A percentile compares a stretch with the other conserved stretches of the same genome.
Evolutionary conservation across 2,113 vertebrate species (phyloP).

Genomic region (Himantopus leucocephalus): DNA sequence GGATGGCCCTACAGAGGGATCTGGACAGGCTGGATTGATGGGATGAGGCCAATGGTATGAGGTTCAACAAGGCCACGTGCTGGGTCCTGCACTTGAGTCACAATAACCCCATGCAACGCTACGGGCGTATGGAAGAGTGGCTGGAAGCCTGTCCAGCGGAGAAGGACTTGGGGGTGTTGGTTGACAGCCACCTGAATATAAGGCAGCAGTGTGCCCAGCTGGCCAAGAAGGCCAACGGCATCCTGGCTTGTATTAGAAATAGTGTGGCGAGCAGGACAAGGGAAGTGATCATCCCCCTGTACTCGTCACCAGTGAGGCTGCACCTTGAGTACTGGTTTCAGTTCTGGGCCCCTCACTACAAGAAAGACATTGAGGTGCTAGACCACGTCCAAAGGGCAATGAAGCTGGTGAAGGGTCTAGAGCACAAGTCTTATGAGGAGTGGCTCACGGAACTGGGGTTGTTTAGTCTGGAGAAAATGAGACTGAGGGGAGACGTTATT

Average conservation of each 20-base stretch:
- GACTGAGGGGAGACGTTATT: not conserved
- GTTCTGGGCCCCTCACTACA: no score
- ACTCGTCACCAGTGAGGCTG: no score
- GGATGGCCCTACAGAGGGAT: not conserved
- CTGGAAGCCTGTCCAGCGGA: fast-evolving
- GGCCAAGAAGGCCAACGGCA: not conserved
- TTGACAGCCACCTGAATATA: fast-evolving
- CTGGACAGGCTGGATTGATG: not conserved
- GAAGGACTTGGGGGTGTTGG: not conserved
- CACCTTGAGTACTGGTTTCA: no score
- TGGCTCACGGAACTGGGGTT: fast-evolving
- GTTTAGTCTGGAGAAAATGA: not conserved
- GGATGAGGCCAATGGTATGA: fast-evolving
- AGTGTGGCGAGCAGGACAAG: not conserved
- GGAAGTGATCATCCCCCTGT: not conserved
- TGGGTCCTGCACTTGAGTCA: no score
- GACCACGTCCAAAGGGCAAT: not conserved
- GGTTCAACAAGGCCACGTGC: no score
- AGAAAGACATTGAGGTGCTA: not conserved
- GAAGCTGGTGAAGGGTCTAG: not conserved
- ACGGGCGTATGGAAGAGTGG: not conserved
- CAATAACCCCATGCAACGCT: no score
- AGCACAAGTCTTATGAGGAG: not conserved
- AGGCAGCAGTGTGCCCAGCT: no score
- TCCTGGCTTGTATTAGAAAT: not conserved